Conservation (phyloP, 2,113 vertebrate species). For the Grantiella picta region DNA sequence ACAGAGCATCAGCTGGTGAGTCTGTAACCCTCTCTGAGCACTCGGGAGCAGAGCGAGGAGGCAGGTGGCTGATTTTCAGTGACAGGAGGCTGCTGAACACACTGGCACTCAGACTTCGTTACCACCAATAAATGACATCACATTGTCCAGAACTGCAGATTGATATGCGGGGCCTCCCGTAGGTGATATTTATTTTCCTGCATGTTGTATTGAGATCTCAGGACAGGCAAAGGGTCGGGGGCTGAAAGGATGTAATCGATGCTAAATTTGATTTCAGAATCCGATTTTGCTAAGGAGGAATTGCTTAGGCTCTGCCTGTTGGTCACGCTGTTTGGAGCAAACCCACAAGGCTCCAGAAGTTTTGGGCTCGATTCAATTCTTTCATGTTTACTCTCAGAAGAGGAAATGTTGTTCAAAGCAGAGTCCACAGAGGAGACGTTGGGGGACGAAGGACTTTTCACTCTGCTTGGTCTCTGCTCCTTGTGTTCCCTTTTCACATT, state of each 20-base stretch:
- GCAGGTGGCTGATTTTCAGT: background rate
- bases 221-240: conserved; percentile 79
- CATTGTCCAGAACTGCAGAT: conserved; percentile 86
- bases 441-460: background rate
- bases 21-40: background rate
- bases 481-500: conserved; percentile 82
- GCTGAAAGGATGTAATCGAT: conserved; percentile 97
- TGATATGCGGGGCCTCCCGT: conserved; percentile 79
- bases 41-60: background rate
- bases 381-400: conserved; percentile 47
- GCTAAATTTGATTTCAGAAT: conserved; percentile 94
- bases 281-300: conserved; percentile 74
- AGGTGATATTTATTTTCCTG: conserved; percentile 70
- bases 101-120: background rate
- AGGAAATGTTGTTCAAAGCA: background rate
- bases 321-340: conserved; percentile 69
- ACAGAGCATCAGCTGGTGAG: background rate
- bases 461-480: conserved; percentile 36
- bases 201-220: conserved; percentile 66
- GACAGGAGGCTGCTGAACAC: background rate
- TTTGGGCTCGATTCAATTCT: background rate
- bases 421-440: background rate
- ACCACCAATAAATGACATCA: conserved; percentile 12
- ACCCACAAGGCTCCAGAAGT: conserved; percentile 62
- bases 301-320: conserved; percentile 61